Evolutionary conservation across 2,888 invertebrate species (phyloP), one percentile per base, ranked within the genome.

Genomic region (Andrena fulva): DNA sequence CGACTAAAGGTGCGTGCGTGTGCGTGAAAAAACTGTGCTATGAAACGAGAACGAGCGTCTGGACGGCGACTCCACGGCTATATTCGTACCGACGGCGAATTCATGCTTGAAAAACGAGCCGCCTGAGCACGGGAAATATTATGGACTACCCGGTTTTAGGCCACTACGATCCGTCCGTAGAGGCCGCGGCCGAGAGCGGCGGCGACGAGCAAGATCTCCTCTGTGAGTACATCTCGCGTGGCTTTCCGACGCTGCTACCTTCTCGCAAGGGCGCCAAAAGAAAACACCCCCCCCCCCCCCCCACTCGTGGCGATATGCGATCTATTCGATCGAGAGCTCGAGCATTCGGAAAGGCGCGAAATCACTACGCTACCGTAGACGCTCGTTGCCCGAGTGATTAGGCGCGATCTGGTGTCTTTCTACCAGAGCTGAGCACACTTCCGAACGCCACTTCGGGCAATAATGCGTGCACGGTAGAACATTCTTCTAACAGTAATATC

Each of bases 71-170:
- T 73, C 12, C 48, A 69, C 79, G 71, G 67, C 71, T 78, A 72
- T 63, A 52, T 60, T 77, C 52, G 64, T 68, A 48, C 16, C 50
- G 29, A 54, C 66, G 63, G 59, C 70, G 29, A 63, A 62, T 86
- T 77, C 64, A 89, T 89, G 85, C 52, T 77, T 60, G 72, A 82
- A 76, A 82, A 81, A 75, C 71, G 77, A 71, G 60, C 74, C 35
- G 72, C 77, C 81, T 88, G 82, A 89, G 82, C 20, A 52, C 62
- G 50, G 67, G 67, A 66, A 66, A 52, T 80, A 87, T 82, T 77
- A 93, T 93, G 93, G 93, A 93, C 82, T 93, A 90, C 84, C 89
- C 92, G 60, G 89, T 92, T 77, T 86, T 93, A 66, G 90, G 92
- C 67, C 93, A 92, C 77, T 93, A 93, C 85, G 92, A 92, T 79